Percentiles rank a stretch among this genome's conserved stretches.
phyloP scores from a whole-genome alignment of 2,113 vertebrate species.

The Heliornis fulica region DNA sequence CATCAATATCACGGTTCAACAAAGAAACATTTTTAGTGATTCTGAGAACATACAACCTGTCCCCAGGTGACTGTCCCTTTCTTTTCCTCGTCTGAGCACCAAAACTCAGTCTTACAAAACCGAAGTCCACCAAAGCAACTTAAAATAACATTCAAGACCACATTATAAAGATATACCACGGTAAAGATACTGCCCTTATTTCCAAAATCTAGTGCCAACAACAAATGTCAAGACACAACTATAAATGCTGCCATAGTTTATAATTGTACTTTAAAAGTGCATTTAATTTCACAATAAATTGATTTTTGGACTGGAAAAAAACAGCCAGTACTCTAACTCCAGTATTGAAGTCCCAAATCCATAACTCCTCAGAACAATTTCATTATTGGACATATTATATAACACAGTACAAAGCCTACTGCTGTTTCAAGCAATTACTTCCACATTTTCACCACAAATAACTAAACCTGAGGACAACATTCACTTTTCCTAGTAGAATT shows the following conservation, averaged over 20 bases:
- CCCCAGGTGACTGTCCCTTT: not conserved
- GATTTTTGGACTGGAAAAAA: not conserved
- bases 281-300: not conserved
- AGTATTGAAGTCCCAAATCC: not conserved
- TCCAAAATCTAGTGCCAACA: not conserved
- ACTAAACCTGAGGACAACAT: not conserved
- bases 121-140: not conserved
- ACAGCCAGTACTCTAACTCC: not conserved
- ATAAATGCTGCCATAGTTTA: not conserved
- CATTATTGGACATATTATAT: not conserved
- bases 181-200: not conserved
- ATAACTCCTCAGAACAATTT: not conserved
- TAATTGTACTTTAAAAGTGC: not conserved
- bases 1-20: not conserved
- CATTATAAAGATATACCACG: not conserved
- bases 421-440: conserved; percentile 5
- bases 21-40: not conserved
- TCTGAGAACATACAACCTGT: not conserved
- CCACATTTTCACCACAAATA: not conserved
- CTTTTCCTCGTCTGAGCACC: not conserved
- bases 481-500: not conserved
- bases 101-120: not conserved
- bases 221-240: not conserved
- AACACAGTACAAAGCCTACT: not conserved
- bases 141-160: not conserved